Percentiles rank a stretch among this genome's conserved stretches.
phyloP scores from a whole-genome alignment of 1,140 invertebrate species.

The Pseudomyrmex pallidus region DNA sequence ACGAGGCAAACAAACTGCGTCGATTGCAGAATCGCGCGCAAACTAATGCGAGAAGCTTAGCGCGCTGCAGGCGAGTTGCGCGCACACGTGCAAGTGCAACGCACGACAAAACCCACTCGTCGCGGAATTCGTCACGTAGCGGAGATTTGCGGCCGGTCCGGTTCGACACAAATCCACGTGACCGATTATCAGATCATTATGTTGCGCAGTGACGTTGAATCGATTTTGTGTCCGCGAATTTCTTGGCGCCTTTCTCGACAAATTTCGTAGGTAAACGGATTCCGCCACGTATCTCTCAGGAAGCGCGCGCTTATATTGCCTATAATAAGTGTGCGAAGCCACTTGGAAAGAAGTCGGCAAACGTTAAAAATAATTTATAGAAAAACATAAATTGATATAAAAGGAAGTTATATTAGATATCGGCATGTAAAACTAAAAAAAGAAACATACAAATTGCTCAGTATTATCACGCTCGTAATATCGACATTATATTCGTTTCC shows the following conservation, averaged over 20 bases:
- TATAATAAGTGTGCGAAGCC: too few relatives aligned
- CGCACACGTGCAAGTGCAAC: slow-evolving; percentile 62
- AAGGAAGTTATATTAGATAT: neutral
- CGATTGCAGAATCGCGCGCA: slow-evolving; percentile 46
- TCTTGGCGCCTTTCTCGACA: neutral
- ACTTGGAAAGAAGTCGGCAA: too few relatives aligned
- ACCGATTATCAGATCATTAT: slow-evolving; percentile 78
- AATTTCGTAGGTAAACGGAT: neutral
- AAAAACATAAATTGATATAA: neutral
- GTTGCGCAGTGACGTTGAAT: slow-evolving; percentile 58
- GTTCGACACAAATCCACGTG: slow-evolving; percentile 72
- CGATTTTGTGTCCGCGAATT: neutral
- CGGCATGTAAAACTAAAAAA: neutral
- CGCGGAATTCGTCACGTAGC: slow-evolving; percentile 82
- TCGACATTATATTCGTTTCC: slow-evolving; percentile 14
- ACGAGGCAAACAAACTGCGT: slow-evolving; percentile 49
- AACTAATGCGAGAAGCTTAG: slow-evolving; percentile 69
- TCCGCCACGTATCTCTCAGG: neutral
- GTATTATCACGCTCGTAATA: neutral
- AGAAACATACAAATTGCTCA: slow-evolving; percentile 9
- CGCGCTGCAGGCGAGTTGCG: slow-evolving; percentile 67
- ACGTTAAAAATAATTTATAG: neutral
- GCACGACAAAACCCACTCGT: slow-evolving; percentile 79
- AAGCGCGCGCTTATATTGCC: too few relatives aligned
- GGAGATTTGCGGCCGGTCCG: slow-evolving; percentile 81